These are phyloP conservation scores for Drosophila limbata DNA, from an alignment of 2,888 invertebrate species.

Conservation along the genomic window DNA sequence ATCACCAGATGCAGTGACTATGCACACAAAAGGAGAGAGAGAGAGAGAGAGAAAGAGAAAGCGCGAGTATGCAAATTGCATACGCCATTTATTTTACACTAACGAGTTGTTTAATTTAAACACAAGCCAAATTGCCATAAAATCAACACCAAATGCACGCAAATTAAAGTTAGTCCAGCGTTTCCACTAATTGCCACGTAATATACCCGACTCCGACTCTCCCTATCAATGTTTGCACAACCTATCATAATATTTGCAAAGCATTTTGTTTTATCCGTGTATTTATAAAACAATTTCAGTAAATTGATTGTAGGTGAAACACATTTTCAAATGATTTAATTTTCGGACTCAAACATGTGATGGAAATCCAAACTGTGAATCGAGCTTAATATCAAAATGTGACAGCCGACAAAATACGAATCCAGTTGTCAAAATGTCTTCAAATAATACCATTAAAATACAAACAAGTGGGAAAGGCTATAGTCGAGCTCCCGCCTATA, in stretches of 20 bases:
- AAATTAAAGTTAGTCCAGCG: constrained; percentile 18
- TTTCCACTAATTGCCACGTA: constrained; percentile 23
- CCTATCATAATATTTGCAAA: constrained; percentile 11
- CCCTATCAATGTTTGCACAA: constrained; percentile 1
- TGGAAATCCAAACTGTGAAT: too few relatives aligned
- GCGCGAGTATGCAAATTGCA: constrained; percentile 71
- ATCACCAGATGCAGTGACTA: constrained; percentile 95
- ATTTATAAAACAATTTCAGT: constrained; percentile 1
- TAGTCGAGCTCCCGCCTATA: too few relatives aligned
- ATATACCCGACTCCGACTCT: constrained; percentile 12
- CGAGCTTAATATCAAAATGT: too few relatives aligned
- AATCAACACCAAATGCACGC: constrained; percentile 43
- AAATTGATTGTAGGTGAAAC: not conserved
- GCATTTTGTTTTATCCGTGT: constrained; percentile 8
- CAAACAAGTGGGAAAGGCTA: too few relatives aligned
- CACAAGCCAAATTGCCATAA: constrained; percentile 49
- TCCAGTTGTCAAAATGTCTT: too few relatives aligned
- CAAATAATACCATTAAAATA: too few relatives aligned
- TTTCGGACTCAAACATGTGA: not conserved
- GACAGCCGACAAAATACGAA: too few relatives aligned
- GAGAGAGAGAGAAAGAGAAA: not conserved
- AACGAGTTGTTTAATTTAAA: constrained; percentile 79
- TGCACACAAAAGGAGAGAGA: not conserved
- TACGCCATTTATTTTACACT: constrained; percentile 71
- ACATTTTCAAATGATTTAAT: not conserved